Conservation (phyloP, 2,113 vertebrate genomes). For the Cariama cristata region DNA sequence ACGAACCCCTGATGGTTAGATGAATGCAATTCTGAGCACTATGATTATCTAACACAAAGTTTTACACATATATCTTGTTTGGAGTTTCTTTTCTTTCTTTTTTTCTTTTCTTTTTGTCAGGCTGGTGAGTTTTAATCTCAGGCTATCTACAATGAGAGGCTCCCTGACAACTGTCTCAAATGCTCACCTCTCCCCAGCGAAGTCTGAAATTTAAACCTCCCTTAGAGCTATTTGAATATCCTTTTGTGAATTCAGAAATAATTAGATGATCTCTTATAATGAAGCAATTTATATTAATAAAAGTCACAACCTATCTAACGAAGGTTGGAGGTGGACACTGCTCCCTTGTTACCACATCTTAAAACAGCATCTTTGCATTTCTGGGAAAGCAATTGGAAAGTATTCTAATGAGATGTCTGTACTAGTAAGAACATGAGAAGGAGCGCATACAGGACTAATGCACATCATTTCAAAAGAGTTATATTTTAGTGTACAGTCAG, state of each 20-base stretch:
- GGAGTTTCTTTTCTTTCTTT: neutral
- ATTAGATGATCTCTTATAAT: conserved; percentile 74
- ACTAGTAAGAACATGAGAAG: conserved; percentile 1
- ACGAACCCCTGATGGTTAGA: conserved; percentile 62
- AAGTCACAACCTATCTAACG: conserved; percentile 52
- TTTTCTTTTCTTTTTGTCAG: neutral
- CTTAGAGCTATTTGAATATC: conserved; percentile 51
- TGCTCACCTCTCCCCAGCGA: neutral
- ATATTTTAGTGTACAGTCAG: neutral
- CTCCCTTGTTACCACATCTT: conserved; percentile 50
- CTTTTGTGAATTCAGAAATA: conserved; percentile 71
- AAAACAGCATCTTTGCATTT: conserved; percentile 51
- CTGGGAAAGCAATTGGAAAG: conserved; percentile 53
- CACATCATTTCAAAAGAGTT: neutral
- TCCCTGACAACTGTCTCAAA: conserved; percentile 29
- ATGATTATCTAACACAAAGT: conserved; percentile 48
- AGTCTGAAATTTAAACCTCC: conserved; percentile 58
- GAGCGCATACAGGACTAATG: neutral
- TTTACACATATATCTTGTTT: conserved; percentile 29
- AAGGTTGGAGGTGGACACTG: conserved; percentile 17
- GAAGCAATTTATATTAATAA: conserved; percentile 72
- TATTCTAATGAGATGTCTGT: conserved; percentile 42
- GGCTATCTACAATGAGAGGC: neutral
- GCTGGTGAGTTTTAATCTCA: conserved; percentile 7
- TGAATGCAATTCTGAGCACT: conserved; percentile 63